Evolutionary conservation across 2,113 vertebrate species (phyloP).

Genomic region (Sterrhoptilus dennistouni): DNA sequence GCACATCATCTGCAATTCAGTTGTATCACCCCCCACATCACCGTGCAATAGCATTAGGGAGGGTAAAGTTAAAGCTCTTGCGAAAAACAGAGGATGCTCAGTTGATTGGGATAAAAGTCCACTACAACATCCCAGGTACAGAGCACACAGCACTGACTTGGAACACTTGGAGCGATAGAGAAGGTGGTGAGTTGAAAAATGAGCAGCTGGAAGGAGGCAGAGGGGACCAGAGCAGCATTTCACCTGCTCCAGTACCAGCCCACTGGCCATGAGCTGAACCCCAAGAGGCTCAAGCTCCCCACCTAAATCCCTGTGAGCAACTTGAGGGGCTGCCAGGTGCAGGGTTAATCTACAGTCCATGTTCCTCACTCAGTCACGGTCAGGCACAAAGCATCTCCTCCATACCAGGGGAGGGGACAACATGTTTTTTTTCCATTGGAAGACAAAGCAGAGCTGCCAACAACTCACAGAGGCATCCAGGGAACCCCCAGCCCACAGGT

Average conservation of each 20-base stretch:
- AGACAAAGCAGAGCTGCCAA: background rate
- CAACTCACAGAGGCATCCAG: background rate
- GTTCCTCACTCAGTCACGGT: background rate
- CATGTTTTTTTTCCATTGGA: background rate
- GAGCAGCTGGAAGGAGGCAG: background rate
- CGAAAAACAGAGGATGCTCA: background rate
- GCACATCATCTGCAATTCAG: background rate
- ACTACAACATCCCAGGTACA: background rate
- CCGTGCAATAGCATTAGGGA: background rate
- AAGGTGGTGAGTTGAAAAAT: background rate
- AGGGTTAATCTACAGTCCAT: background rate
- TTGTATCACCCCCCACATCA: background rate
- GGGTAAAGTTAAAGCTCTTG: background rate
- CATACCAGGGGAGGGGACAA: no score
- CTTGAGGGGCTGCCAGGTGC: background rate
- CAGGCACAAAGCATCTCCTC: background rate
- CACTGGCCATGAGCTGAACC: rapidly evolving
- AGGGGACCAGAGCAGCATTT: background rate
- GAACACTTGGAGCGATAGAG: background rate
- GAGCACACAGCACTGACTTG: background rate
- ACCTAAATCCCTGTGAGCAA: background rate
- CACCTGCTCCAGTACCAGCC: background rate
- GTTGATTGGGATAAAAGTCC: background rate
- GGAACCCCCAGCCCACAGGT: background rate
- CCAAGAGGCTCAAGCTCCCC: background rate